Evolutionary conservation across 2,888 invertebrate species (phyloP), one percentile per base, ranked within the genome.

Genomic region (Trichopria drosophilae): DNA sequence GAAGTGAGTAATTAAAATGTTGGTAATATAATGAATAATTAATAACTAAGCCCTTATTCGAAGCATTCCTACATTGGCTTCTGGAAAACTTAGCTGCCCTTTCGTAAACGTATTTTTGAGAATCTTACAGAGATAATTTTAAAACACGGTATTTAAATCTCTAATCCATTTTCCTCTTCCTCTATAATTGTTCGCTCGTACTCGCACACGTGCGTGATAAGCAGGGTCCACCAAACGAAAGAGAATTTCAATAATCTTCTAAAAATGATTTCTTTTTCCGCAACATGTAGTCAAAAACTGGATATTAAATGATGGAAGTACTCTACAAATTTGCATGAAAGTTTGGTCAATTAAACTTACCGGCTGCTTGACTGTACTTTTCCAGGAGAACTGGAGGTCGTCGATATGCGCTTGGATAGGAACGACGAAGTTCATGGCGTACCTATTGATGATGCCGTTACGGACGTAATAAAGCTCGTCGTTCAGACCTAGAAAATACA

Each of bases 371-470:
- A 84, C 83, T 39, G 90, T 79, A 61, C 87, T 87, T 71, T 90
- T 87, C 92, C 92, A 92, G 68, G 88, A 88, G 77, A 92, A 92
- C 77, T 88, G 87, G 63, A 92, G 78, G 71, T 89, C 87, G 16
- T 87, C 83, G 57, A 91, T 84, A 67, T 88, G 84, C 3, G 88
- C 85, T 15, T 86, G 86, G 35, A 93, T 86, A 3, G 88, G 88
- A 20, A 92, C 86, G 59, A 85, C 84, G 77, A 91, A 93, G 68
- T 86, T 84, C 74, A 91, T 85, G 4, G 92, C 92, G 72, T 92
- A 92, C 49, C 85, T 84, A 78, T 92, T 93, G 62, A 91, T 85
- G 51, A 87, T 84, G 20, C 92, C 92, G 68, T 90, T 87, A 55
- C 87, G 80, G 10, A 93, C 90, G 74, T 92, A 92, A 77, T 84